Base-by-base conservation (phyloP, 2,888 invertebrate species). In the Drepanosiphum platanoidis region DNA sequence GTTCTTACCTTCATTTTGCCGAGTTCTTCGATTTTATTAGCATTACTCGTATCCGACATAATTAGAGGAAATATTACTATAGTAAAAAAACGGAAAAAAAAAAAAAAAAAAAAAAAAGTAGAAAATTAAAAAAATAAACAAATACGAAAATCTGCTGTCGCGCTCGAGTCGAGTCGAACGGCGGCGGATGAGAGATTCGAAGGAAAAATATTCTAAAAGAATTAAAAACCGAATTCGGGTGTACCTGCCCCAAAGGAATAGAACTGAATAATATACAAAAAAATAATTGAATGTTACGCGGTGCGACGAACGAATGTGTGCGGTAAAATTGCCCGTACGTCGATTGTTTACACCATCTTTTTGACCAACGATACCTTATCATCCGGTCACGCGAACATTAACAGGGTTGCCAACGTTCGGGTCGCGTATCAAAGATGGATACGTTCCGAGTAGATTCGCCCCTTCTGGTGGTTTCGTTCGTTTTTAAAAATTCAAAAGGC, bases 11-110 rank as follows among this genome's bases (percentile, higher is more conserved):
- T 84, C 84, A 84, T 84, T 68, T 84, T 84, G 22, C 52, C 42
- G 64, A 84, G 68, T 84, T 84, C 84, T 77, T 84, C 84, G 2
- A 84, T n/a, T n/a, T 70, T 75, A n/a, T 52, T 52, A 1, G 58
- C 39, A n/a, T 77, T 84, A 84, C 39, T 84, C 3, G 66, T 39
- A 46, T 84, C 71, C 13, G 86, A 86, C 32, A 87, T 89, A 32
- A 32, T 61, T 42, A 46, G 3, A 15, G 27, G 18, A 52, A 52
- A 30, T 27, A n/a, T 9, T 61, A 13, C 8, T n/a, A 64, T n/a
- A 22, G 4, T 18, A 18, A n/a, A 58, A 58, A 27, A 27, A 61
- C 5, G n/a, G 8, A 27, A 27, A 8, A 61, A 27, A 61, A 61
- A 61, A 61, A 61, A n/a, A 61, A n/a, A 61, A 61, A 7, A 3